Percentiles rank a stretch among this genome's conserved stretches.
phyloP scores from a whole-genome alignment of 2,113 vertebrate species.

The Origma solitaria region DNA sequence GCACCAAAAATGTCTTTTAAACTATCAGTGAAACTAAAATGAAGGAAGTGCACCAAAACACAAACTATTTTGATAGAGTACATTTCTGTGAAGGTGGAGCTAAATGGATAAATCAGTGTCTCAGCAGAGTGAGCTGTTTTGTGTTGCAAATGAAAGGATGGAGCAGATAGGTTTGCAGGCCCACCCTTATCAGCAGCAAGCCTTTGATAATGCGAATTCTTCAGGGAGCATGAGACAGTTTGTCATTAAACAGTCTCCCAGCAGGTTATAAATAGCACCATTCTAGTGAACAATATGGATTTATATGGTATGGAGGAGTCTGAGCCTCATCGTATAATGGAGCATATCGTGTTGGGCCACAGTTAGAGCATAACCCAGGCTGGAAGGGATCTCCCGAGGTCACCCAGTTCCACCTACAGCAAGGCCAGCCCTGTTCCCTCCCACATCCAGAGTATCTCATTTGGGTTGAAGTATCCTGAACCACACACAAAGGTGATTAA shows the following conservation, averaged over 20 bases:
- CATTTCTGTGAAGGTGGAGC: neutral
- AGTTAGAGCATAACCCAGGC: neutral
- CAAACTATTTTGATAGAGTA: neutral
- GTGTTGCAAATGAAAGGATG: neutral
- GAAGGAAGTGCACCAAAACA: neutral
- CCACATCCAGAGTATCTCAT: neutral
- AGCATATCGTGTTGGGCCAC: neutral
- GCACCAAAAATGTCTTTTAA: neutral
- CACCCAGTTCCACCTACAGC: rapidly evolving
- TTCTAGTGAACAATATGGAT: neutral
- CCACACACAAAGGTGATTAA: neutral
- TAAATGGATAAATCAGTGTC: neutral
- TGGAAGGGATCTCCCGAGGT: neutral
- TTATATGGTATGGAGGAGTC: constrained; percentile 47
- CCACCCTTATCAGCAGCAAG: constrained; percentile 40
- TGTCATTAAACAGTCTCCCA: constrained; percentile 22
- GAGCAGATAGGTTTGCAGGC: constrained; percentile 34
- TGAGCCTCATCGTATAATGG: neutral
- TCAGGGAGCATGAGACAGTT: constrained; percentile 10
- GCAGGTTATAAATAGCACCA: constrained; percentile 50
- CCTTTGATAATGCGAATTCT: constrained; percentile 47
- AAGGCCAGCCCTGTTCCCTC: neutral
- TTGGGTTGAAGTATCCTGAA: neutral
- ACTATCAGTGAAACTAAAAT: neutral
- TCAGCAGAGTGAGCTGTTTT: neutral